Conservation (phyloP, 2,888 invertebrate species). For the Stenichneumon culpator region DNA sequence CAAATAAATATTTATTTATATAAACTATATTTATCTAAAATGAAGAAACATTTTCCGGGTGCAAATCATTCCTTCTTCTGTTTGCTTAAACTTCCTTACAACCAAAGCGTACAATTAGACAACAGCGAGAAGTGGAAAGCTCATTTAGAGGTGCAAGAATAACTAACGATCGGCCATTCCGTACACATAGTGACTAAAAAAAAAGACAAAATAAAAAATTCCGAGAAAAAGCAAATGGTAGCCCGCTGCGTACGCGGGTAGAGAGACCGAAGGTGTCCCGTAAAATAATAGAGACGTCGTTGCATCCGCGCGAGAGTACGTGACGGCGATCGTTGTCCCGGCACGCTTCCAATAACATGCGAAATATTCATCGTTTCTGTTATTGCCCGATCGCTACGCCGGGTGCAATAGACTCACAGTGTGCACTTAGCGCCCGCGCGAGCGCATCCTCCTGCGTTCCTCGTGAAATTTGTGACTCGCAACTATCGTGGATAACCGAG, state of each 20-base stretch:
- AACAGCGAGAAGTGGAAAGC: background rate
- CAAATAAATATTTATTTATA: background rate
- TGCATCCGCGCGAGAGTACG: conserved; percentile 48
- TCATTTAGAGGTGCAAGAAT: conserved; percentile 3
- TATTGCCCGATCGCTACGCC: conserved; percentile 50
- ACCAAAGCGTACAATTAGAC: background rate
- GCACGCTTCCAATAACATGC: conserved; percentile 56
- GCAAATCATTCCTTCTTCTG: no score
- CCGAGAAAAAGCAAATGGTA: background rate
- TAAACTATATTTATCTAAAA: background rate
- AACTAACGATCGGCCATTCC: conserved; percentile 1
- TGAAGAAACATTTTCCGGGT: background rate
- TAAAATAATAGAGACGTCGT: conserved; percentile 44
- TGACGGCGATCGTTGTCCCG: conserved; percentile 51
- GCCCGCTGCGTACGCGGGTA: conserved; percentile 14
- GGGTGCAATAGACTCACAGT: conserved; percentile 34
- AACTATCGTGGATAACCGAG: conserved; percentile 52
- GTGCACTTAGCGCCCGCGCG: conserved; percentile 34
- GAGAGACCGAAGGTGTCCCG: conserved; percentile 44
- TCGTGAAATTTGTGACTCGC: conserved; percentile 60
- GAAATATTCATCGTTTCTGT: conserved; percentile 56
- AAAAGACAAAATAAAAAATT: background rate
- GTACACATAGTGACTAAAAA: background rate
- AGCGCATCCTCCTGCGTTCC: conserved; percentile 46
- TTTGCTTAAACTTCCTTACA: background rate